phyloP scores from a whole-genome alignment of 1,140 invertebrate genomes.

The Pinna nobilis region DNA sequence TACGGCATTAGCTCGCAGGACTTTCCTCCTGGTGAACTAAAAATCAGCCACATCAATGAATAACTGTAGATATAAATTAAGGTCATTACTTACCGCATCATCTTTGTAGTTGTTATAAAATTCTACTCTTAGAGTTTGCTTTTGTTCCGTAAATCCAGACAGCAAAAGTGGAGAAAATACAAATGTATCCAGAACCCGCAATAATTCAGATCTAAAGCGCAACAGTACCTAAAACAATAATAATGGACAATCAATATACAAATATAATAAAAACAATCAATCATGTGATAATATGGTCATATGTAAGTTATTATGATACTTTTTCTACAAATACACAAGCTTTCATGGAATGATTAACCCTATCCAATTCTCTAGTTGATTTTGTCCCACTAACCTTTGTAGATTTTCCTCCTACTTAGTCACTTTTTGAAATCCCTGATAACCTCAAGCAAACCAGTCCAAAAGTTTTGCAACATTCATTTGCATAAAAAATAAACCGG shows the following conservation, averaged over 20 bases:
- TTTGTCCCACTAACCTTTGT: too few relatives aligned
- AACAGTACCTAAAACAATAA: conserved; percentile 38
- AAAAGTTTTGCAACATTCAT: too few relatives aligned
- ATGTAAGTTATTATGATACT: neutral
- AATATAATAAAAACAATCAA: neutral
- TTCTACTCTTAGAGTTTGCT: conserved; percentile 41
- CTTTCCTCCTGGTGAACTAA: neutral
- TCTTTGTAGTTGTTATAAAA: conserved; percentile 45
- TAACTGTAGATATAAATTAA: too few relatives aligned
- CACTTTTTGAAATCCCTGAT: too few relatives aligned
- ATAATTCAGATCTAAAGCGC: conserved; percentile 46
- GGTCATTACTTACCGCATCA: conserved; percentile 48
- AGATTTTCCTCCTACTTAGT: too few relatives aligned
- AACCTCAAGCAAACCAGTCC: too few relatives aligned
- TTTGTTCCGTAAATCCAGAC: conserved; percentile 46
- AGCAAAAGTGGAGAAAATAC: conserved; percentile 43
- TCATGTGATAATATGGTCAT: neutral
- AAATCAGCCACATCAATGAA: neutral
- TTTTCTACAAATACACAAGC: neutral
- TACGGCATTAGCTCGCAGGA: neutral
- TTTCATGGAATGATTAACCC: neutral
- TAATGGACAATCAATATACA: neutral
- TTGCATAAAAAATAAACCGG: too few relatives aligned
- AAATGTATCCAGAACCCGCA: conserved; percentile 46
- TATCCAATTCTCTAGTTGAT: too few relatives aligned